Conservation (phyloP, 2,888 invertebrate species). For the Cataglyphis cursor region DNA sequence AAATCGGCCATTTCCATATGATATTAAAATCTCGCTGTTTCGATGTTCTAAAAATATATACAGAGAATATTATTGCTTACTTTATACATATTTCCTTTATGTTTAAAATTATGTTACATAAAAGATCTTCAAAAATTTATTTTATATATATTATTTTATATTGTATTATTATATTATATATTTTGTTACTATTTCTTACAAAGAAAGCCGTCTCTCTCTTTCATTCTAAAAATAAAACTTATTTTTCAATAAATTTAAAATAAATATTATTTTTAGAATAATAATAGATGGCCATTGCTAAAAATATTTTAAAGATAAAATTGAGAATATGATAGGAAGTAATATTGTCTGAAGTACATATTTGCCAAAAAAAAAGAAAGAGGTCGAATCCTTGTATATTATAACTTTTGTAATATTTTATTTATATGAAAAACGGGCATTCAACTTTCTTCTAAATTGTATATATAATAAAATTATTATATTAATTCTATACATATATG, state of each 20-base stretch:
- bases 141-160: background rate
- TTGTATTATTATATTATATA: background rate
- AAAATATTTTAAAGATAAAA: slow-evolving; percentile 1
- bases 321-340: background rate
- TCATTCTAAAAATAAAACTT: background rate
- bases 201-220: background rate
- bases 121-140: background rate
- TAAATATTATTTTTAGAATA: background rate
- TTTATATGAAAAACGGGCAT: background rate
- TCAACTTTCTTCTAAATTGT: slow-evolving; percentile 9
- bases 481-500: no score
- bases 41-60: background rate
- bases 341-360: background rate
- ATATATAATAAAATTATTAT: background rate
- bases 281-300: background rate
- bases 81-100: background rate
- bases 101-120: background rate
- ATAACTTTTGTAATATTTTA: background rate
- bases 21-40: slow-evolving; percentile 16
- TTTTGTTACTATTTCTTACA: background rate
- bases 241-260: background rate
- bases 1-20: slow-evolving; percentile 10
- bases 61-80: background rate
- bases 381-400: background rate
- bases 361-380: background rate